These are phyloP conservation scores for Nemurella pictetii DNA, from an alignment of 2,888 invertebrate species.

Conservation along the genomic window DNA sequence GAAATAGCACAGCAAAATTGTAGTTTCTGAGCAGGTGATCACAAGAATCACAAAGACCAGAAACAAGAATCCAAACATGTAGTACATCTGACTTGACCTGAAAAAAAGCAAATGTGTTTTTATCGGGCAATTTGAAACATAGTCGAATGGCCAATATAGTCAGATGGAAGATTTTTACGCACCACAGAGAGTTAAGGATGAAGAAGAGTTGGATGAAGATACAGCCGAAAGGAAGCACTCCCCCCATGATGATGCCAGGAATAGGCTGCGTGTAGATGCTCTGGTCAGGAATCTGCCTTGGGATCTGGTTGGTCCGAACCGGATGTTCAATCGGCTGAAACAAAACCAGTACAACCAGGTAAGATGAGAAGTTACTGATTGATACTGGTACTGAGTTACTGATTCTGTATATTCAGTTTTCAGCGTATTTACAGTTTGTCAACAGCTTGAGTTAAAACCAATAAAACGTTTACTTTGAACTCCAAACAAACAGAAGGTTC, in stretches of 20 bases:
- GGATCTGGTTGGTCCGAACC: slow-evolving; percentile 98
- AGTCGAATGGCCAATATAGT: too few relatives aligned
- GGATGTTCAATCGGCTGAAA: slow-evolving; percentile 91
- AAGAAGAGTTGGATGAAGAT: slow-evolving; percentile 99
- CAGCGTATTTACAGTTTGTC: too few relatives aligned
- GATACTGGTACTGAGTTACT: too few relatives aligned
- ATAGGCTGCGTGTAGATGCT: slow-evolving; percentile 95
- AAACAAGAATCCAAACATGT: slow-evolving; percentile 99
- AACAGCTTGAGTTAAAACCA: too few relatives aligned
- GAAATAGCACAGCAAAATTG: slow-evolving; percentile 97
- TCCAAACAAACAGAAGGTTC: too few relatives aligned
- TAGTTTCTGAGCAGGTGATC: slow-evolving; percentile 99
- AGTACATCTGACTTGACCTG: slow-evolving; percentile 91
- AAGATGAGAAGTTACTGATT: too few relatives aligned
- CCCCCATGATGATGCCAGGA: slow-evolving; percentile 97
- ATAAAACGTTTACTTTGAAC: too few relatives aligned
- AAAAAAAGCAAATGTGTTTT: too few relatives aligned
- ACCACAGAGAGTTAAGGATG: slow-evolving; percentile 98
- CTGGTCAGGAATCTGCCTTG: slow-evolving; percentile 97
- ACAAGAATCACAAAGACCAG: slow-evolving; percentile 96
- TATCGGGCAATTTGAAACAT: too few relatives aligned
- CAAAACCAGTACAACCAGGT: too few relatives aligned
- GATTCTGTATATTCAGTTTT: too few relatives aligned
- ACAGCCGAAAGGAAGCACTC: slow-evolving; percentile 96
- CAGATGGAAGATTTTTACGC: slow-evolving; percentile 51